These are phyloP conservation scores for Diplolepis rosae DNA, from an alignment of 2,888 invertebrate species.

Conservation along the genomic window DNA sequence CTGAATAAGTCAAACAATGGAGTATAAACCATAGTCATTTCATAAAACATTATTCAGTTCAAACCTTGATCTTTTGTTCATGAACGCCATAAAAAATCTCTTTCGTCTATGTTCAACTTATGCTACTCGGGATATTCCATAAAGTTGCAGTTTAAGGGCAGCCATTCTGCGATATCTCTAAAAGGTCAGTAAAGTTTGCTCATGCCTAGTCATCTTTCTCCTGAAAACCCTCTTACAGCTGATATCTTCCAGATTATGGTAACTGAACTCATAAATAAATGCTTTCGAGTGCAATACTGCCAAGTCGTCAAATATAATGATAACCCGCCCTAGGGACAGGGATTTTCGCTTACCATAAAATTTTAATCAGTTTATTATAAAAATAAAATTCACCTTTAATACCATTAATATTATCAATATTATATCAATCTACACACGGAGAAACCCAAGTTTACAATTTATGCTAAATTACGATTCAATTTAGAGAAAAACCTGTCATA, in stretches of 20 bases:
- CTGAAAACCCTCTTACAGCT: slow-evolving; percentile 20
- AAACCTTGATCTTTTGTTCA: slow-evolving; percentile 20
- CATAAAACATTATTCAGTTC: neutral
- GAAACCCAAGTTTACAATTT: no score
- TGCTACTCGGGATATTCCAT: slow-evolving; percentile 20
- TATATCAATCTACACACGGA: no score
- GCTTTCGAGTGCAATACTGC: slow-evolving; percentile 19
- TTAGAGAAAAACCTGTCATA: no score
- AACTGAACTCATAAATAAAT: slow-evolving; percentile 27
- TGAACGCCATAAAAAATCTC: slow-evolving; percentile 25
- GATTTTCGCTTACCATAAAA: slow-evolving; percentile 10
- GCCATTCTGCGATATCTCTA: slow-evolving; percentile 26
- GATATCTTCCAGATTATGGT: slow-evolving; percentile 27
- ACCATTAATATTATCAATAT: no score
- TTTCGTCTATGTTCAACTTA: slow-evolving; percentile 23
- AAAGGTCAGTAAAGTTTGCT: slow-evolving; percentile 31
- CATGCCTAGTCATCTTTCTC: slow-evolving; percentile 26
- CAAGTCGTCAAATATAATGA: neutral
- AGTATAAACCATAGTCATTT: neutral
- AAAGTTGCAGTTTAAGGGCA: slow-evolving; percentile 21
- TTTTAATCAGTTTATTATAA: neutral
- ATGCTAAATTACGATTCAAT: no score
- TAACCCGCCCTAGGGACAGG: neutral
- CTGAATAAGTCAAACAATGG: neutral
- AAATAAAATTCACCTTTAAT: no score